Evolutionary conservation across 2,888 invertebrate species (phyloP).

Genomic region (Cerceris rybyensis): DNA sequence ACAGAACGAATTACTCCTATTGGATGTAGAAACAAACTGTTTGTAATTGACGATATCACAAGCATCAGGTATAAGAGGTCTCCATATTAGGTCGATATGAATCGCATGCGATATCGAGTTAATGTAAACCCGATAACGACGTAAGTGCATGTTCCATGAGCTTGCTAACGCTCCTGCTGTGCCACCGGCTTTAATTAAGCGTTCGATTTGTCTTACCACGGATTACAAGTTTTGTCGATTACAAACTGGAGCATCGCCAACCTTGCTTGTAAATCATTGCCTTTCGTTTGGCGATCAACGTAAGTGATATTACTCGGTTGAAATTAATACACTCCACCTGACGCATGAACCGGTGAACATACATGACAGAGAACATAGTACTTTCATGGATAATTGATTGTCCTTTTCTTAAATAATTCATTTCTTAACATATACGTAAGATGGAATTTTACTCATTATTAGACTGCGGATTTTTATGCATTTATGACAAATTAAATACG

Average conservation of each 20-base stretch:
- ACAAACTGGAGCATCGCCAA: constrained; percentile 19
- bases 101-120: constrained; percentile 47
- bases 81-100: constrained; percentile 23
- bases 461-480: no score
- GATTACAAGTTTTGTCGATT: constrained; percentile 47
- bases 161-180: constrained; percentile 38
- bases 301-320: constrained; percentile 25
- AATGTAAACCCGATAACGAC: constrained; percentile 61
- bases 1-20: not conserved
- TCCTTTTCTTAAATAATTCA: no score
- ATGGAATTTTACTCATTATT: no score
- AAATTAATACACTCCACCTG: constrained; percentile 24
- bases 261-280: constrained; percentile 17
- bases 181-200: constrained; percentile 59
- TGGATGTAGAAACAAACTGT: not conserved
- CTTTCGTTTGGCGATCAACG: constrained; percentile 14
- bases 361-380: not conserved
- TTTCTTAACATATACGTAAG: no score
- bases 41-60: constrained; percentile 9
- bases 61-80: constrained; percentile 2
- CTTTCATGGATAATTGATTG: no score
- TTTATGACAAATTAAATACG: no score
- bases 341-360: not conserved
- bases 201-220: constrained; percentile 54
- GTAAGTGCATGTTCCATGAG: constrained; percentile 49